Evolutionary conservation across 2,113 vertebrate species (phyloP), one percentile per base, ranked within the genome.

Genomic region (Trogon surrucura): DNA sequence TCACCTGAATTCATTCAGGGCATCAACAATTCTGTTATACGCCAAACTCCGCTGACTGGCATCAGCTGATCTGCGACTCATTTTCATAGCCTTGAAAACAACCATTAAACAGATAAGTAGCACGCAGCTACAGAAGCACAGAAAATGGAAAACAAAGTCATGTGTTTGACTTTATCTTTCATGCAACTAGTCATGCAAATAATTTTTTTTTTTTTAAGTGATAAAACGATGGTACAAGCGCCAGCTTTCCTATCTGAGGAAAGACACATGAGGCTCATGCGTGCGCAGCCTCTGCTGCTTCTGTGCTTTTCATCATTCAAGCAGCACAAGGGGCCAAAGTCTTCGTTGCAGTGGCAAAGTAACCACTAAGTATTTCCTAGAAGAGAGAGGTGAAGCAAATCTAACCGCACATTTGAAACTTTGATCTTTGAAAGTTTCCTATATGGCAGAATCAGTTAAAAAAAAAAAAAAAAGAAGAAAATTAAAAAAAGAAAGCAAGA

Each of bases 1-100:
- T 93, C 97, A 99, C 99, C 99, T 99, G 98, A 99, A 99, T 90
- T 99, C 99, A 96, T 99, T 99, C n/a, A 99, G 98, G 72, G 99
- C 99, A 53, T 99, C 99, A 92, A 99, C 98, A 96, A 99, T 99
- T 45, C 99, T 99, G 97, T 98, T 99, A 97, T 99, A 99, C 4
- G 99, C 99, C 98, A 99, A 96, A 90, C 98, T 99, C 93, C 99
- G 98, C 95, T 99, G 99, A 89, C 98, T 99, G 97, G 99, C 97
- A 97, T 99, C 99, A 97, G 99, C 98, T 97, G 99, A 99, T 97
- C 99, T 98, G 25, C 99, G 98, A 93, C 99, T 99, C 98, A 99
- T 99, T 98, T 99, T 99, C 99, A 99, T 99, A 84, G 99, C 99
- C 99, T 99, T 98, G 92, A 97, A 96, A 98, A 93, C 78, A 98